These are phyloP conservation scores for Saccostrea echinata DNA, from an alignment of 1,140 invertebrate genomes.

Conservation along the genomic window DNA sequence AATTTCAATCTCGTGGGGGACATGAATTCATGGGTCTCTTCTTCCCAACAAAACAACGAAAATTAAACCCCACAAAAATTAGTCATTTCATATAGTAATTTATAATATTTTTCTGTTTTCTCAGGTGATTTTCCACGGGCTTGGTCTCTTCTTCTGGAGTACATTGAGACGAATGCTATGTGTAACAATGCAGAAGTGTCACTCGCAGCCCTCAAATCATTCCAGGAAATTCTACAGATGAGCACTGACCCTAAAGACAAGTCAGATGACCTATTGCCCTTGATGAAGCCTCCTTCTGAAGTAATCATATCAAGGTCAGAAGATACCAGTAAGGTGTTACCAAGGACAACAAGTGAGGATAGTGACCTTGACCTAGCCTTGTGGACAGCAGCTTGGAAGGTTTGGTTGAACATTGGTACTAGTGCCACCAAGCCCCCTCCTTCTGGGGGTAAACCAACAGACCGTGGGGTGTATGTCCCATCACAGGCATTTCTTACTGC, in stretches of 20 bases:
- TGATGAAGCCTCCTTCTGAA: conserved; percentile 66
- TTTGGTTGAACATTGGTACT: conserved; percentile 92
- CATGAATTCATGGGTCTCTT: too few relatives aligned
- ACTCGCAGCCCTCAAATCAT: conserved; percentile 94
- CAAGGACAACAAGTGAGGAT: conserved; percentile 57
- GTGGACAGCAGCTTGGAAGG: conserved; percentile 90
- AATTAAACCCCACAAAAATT: too few relatives aligned
- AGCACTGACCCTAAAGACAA: conserved; percentile 64
- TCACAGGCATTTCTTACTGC: conserved; percentile 95
- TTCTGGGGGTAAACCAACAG: conserved; percentile 49
- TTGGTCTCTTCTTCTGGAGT: conserved; percentile 95
- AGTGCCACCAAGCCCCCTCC: conserved; percentile 87
- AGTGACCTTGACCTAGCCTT: conserved; percentile 79
- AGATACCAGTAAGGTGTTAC: conserved; percentile 50
- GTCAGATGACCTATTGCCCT: conserved; percentile 48
- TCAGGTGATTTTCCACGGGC: conserved; percentile 92
- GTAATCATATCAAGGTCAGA: conserved; percentile 72
- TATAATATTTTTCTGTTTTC: conserved; percentile 32
- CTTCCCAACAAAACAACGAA: too few relatives aligned
- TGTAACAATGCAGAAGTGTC: conserved; percentile 97
- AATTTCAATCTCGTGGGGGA: too few relatives aligned
- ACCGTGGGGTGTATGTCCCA: conserved; percentile 87
- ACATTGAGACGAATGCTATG: conserved; percentile 94
- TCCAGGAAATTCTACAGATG: conserved; percentile 90
- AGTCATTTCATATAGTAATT: background rate